Evolutionary conservation across 2,888 invertebrate species (phyloP), one percentile per base, ranked within the genome.

Genomic region (Nasonia oneida): DNA sequence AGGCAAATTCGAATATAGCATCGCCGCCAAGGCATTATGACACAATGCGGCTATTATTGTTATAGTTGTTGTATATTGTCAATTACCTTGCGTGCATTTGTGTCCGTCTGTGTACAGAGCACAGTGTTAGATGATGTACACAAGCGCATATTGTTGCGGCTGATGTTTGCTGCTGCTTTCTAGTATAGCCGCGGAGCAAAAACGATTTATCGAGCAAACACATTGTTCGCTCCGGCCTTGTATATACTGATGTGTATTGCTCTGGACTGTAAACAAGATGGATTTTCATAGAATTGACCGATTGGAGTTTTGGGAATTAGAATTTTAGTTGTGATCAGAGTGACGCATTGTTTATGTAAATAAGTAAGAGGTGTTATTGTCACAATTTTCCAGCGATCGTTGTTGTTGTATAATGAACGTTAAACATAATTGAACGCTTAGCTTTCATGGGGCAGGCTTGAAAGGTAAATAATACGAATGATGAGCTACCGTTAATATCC

Each of bases 131-230:
- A 29, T 1, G 29, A 67, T 67, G 64, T 67, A 23, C 33, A 33
- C 64, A 67, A 29, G 12, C 33, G n/a, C 57, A 23, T 8, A 18
- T 18, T 0, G 53, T 53, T 18, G 29, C 5, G 64, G 64, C 3
- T 14, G 64, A 29, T 67, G 64, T 29, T 67, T 14, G 33, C 29
- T 23, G 12, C 64, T 8, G 37, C 37, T 37, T 10, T 3, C 23
- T 10, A 2, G 64, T 67, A 64, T 64, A 64, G 61, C 12, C 1
- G 10, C 64, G 33, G 37, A 37, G n/a, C 47, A 47, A 29, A 18
- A 79, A 71, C 84, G 84, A 87, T 83, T 83, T 83, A 77, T 83
- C 77, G 57, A 47, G 71, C 89, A 90, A 90, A 89, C 89, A 90
- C 88, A 88, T 87, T 89, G 88, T 88, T 90, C 89, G 88, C 29